Conservation (phyloP, 2,113 vertebrate species). For the Diglossa brunneiventris region DNA sequence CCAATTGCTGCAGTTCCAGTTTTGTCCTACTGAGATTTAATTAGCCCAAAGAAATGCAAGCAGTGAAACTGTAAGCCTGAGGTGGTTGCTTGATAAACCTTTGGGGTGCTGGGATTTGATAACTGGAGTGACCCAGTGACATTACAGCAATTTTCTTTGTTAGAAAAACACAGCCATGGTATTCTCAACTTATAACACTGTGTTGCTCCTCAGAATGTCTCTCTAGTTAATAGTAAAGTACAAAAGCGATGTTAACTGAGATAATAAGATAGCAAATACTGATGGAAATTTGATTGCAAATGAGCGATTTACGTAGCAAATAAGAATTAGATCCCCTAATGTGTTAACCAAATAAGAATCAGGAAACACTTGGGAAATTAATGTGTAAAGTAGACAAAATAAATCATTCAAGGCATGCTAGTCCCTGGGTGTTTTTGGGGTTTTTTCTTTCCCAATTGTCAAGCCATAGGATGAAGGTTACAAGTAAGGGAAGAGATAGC, state of each 20-base stretch:
- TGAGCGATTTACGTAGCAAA: conserved; percentile 41
- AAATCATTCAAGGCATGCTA: conserved; percentile 10
- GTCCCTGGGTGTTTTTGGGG: background rate
- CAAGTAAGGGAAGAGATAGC: background rate
- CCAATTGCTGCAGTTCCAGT: background rate
- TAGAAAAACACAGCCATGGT: background rate
- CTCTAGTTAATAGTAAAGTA: conserved; percentile 45
- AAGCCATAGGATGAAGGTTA: background rate
- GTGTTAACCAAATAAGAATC: conserved; percentile 47
- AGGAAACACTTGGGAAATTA: conserved; percentile 61
- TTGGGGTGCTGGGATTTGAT: background rate
- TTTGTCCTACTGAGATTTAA: background rate
- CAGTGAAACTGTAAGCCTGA: background rate
- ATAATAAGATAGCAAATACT: conserved; percentile 46
- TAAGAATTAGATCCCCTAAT: conserved; percentile 42
- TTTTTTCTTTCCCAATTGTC: background rate
- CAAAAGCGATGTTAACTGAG: conserved; percentile 29
- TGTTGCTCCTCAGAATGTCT: background rate
- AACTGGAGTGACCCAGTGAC: background rate
- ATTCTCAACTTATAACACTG: background rate
- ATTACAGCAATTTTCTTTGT: conserved; percentile 29
- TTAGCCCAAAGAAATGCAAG: background rate
- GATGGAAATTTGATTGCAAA: conserved; percentile 60
- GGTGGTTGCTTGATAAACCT: background rate
- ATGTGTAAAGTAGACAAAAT: conserved; percentile 49